phyloP scores from a whole-genome alignment of 2,113 vertebrate genomes.

The Morone saxatilis region DNA sequence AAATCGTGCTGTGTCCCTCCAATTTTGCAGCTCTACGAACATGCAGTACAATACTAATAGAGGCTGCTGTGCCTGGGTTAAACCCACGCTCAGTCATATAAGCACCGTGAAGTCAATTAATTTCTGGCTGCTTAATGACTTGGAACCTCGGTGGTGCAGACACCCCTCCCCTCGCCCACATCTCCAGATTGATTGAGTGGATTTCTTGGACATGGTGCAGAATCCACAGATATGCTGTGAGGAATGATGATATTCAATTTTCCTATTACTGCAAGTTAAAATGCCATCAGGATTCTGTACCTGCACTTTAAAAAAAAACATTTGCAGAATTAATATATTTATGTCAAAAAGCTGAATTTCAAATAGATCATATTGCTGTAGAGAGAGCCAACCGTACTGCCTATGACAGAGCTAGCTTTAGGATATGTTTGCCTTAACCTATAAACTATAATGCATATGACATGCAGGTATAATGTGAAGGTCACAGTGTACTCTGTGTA shows the following conservation, averaged over 20 bases:
- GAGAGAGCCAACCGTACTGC: conserved; percentile 29
- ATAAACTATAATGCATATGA: conserved; percentile 74
- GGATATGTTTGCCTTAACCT: conserved; percentile 69
- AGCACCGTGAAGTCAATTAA: conserved; percentile 85
- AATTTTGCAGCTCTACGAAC: conserved; percentile 57
- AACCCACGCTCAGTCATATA: conserved; percentile 79
- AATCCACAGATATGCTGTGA: conserved; percentile 67
- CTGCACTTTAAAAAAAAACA: conserved; percentile 32
- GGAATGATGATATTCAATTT: conserved; percentile 71
- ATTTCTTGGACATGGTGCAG: conserved; percentile 76
- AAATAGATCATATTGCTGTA: conserved; percentile 20
- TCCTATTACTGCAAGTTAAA: conserved; percentile 57
- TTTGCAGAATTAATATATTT: conserved; percentile 39
- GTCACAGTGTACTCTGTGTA: conserved; percentile 68
- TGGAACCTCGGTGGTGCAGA: conserved; percentile 78
- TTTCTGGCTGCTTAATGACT: conserved; percentile 86
- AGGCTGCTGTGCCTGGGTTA: conserved; percentile 75
- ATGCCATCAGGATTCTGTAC: conserved; percentile 58
- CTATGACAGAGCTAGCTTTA: conserved; percentile 45
- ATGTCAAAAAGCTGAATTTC: conserved; percentile 57
- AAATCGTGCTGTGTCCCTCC: conserved; percentile 50
- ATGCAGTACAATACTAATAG: conserved; percentile 74
- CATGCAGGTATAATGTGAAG: conserved; percentile 74
- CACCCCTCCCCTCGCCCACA: conserved; percentile 69
- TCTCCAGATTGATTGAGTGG: conserved; percentile 79